Evolutionary conservation across 2,113 vertebrate species (phyloP).

Genomic region (Potamarius usumacintae): DNA sequence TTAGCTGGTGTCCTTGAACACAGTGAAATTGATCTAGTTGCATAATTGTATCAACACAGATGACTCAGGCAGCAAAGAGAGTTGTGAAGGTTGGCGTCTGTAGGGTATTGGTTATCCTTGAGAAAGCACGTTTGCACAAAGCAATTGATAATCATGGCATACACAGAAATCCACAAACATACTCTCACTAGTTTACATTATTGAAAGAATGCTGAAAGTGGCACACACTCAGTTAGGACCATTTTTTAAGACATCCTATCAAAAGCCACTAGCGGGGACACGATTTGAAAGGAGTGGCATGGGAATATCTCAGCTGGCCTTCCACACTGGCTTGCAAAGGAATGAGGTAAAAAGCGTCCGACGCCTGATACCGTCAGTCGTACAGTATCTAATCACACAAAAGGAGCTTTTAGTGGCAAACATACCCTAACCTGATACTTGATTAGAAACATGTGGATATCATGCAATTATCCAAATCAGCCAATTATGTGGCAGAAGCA

Average conservation of each 20-base stretch:
- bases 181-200: constrained; percentile 8
- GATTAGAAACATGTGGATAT: background rate
- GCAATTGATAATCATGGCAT: constrained; percentile 46
- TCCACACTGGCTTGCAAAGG: background rate
- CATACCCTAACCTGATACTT: background rate
- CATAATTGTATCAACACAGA: constrained; percentile 58
- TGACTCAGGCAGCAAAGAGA: constrained; percentile 61
- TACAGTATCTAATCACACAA: background rate
- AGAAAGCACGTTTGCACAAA: constrained; percentile 49
- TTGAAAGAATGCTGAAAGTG: background rate
- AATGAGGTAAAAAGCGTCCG: constrained; percentile 23
- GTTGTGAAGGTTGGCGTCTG: constrained; percentile 46
- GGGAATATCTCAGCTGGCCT: background rate
- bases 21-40: constrained; percentile 65
- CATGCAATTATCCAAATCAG: background rate
- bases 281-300: background rate
- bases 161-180: constrained; percentile 26
- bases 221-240: background rate
- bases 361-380: background rate
- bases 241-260: background rate
- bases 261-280: constrained; percentile 13
- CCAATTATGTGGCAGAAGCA: background rate
- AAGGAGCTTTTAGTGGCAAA: background rate
- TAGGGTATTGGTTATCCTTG: constrained; percentile 29
- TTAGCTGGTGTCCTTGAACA: constrained; percentile 56